Evolutionary conservation across 2,888 invertebrate species (phyloP), one percentile per base, ranked within the genome.

Genomic region (Phasia obesa): DNA sequence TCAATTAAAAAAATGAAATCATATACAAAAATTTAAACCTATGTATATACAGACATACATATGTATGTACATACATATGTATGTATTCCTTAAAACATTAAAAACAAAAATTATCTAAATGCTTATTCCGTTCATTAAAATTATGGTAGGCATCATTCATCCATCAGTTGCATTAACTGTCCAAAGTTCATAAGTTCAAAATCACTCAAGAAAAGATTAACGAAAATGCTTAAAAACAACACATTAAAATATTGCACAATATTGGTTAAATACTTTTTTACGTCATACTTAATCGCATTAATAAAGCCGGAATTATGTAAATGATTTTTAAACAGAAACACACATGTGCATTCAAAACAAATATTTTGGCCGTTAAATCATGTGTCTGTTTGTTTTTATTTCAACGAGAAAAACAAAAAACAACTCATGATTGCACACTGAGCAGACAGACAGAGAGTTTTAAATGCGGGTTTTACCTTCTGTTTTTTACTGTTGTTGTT

Each of bases 301-400:
- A 74, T 60, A 71, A 79, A 78, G 74, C 60, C 78, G 75, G 75
- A 83, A 65, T 83, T 79, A 79, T 83, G 78, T 79, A 83, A 83
- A 79, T 78, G 27, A 31, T 35, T 70, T 77, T 74, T 73, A 62
- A 19, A 51, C 23, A 60, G 42, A n/a, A 13, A 64, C 5, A 17
- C 19, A 60, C 27, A 44, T 11, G 21, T 23, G 23, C 23, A 42
- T 25, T 3, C 4, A 44, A 15, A 27, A 23, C 44, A 31, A 31
- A 42, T 27, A 0, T 47, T 62, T 60, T 73, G 51, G 38, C 25
- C 53, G 13, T 67, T 60, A 55, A 60, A 71, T 65, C 55, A 62
- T 69, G 38, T 55, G 81, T 49, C 49, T 25, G 44, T 21, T 23
- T n/a, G 21, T 27, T 38, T 59, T 42, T 47, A 6, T n/a, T 42